Evolutionary conservation across 2,888 invertebrate genomes (phyloP).

Genomic region (Panzeria rudis): DNA sequence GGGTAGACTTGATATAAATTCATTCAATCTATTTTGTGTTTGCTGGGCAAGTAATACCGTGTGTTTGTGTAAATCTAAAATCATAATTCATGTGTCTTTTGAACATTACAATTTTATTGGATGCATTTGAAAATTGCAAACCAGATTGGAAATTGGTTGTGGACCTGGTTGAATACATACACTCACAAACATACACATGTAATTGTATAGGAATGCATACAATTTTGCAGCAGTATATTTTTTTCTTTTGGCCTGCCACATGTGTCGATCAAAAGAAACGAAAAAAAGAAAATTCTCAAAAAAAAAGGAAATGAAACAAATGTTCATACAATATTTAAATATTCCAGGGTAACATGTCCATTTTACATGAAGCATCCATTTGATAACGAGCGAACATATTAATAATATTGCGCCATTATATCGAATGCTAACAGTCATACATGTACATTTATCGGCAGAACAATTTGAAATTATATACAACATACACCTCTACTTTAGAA

Average conservation of each 20-base stretch:
- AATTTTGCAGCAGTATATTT: slow-evolving; percentile 25
- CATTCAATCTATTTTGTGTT: background rate
- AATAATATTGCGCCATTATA: slow-evolving; percentile 78
- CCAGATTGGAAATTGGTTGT: slow-evolving; percentile 66
- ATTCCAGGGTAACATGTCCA: slow-evolving; percentile 76
- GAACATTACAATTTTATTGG: slow-evolving; percentile 71
- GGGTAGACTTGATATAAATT: too few relatives aligned
- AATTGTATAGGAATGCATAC: background rate
- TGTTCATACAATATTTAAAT: slow-evolving; percentile 61
- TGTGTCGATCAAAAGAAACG: slow-evolving; percentile 68
- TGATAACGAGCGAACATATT: slow-evolving; percentile 82
- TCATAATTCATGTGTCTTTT: slow-evolving; percentile 71
- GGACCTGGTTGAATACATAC: slow-evolving; percentile 50
- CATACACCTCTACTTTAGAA: slow-evolving; percentile 6
- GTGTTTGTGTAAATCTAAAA: slow-evolving; percentile 64
- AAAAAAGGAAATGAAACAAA: slow-evolving; percentile 54
- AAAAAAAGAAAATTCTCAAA: slow-evolving; percentile 42
- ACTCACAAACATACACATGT: background rate
- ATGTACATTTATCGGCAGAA: slow-evolving; percentile 1
- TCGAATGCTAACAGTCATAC: slow-evolving; percentile 21
- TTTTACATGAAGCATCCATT: slow-evolving; percentile 80
- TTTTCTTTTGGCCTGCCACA: slow-evolving; percentile 61
- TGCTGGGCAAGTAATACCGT: slow-evolving; percentile 1
- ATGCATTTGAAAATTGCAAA: slow-evolving; percentile 71
- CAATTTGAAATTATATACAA: slow-evolving; percentile 17